Percentiles rank a stretch among this genome's conserved stretches.
phyloP scores from a whole-genome alignment of 2,113 vertebrate species.

The Penelope pileata region DNA sequence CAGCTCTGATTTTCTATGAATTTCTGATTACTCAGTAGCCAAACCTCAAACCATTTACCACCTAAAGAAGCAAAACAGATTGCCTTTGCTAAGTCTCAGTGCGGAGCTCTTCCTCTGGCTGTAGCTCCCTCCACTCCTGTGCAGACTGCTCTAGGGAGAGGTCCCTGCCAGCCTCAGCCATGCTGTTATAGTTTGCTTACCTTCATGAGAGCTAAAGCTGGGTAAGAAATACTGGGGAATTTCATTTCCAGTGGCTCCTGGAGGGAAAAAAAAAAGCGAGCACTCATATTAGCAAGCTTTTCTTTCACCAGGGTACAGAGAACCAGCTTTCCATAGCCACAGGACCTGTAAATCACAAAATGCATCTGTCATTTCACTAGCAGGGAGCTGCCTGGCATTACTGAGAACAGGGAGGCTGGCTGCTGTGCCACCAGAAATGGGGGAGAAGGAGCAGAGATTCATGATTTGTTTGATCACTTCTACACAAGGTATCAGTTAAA shows the following conservation, averaged over 20 bases:
- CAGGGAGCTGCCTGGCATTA: background rate
- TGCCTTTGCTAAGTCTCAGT: background rate
- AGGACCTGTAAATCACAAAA: background rate
- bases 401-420: background rate
- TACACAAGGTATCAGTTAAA: background rate
- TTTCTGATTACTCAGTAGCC: background rate
- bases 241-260: constrained; percentile 91
- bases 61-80: background rate
- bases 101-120: background rate
- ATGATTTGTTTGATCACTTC: background rate
- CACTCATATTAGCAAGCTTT: background rate
- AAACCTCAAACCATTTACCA: background rate
- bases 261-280: background rate
- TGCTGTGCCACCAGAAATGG: background rate
- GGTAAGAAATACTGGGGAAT: constrained; percentile 86
- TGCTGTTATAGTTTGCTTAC: constrained; percentile 66
- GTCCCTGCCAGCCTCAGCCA: background rate
- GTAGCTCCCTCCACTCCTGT: background rate
- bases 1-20: background rate
- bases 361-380: fast-evolving
- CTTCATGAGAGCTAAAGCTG: constrained; percentile 91
- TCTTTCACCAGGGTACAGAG: background rate
- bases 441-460: background rate
- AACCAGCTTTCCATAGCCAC: background rate
- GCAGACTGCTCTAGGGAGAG: background rate